Conservation (phyloP, 2,888 invertebrate species). For the Drosophila rubida region DNA sequence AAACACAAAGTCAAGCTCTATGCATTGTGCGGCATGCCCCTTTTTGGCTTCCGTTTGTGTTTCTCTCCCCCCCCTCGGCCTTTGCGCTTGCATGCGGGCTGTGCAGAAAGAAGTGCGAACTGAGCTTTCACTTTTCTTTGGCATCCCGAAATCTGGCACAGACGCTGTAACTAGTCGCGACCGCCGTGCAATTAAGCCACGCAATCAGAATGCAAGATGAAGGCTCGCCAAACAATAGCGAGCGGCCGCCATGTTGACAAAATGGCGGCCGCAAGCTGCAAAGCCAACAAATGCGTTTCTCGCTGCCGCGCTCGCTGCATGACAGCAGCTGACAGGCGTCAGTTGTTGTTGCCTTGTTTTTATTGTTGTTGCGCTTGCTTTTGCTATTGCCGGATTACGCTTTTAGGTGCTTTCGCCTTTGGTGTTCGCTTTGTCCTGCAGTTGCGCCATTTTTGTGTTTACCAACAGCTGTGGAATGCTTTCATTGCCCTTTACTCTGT, state of each 20-base stretch:
- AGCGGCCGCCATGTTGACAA: slow-evolving; percentile 56
- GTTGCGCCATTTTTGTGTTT: slow-evolving; percentile 25
- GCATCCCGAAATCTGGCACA: slow-evolving; percentile 52
- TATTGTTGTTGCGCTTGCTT: slow-evolving; percentile 21
- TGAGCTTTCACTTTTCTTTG: slow-evolving; percentile 54
- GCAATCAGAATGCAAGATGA: slow-evolving; percentile 77
- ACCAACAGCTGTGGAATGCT: slow-evolving; percentile 29
- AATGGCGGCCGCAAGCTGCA: slow-evolving; percentile 72
- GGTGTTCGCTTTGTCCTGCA: slow-evolving; percentile 20
- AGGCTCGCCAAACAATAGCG: slow-evolving; percentile 68
- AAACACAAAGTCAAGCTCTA: slow-evolving; percentile 27
- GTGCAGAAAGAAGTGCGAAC: slow-evolving; percentile 48
- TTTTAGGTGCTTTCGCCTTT: slow-evolving; percentile 43
- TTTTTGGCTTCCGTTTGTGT: slow-evolving; percentile 5
- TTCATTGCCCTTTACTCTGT: slow-evolving; percentile 14
- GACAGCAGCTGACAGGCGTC: slow-evolving; percentile 52
- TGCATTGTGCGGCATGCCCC: slow-evolving; percentile 12
- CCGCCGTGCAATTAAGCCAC: slow-evolving; percentile 71
- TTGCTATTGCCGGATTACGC: slow-evolving; percentile 42
- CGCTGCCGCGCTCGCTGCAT: slow-evolving; percentile 29
- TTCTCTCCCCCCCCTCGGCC: not conserved
- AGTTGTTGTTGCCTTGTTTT: slow-evolving; percentile 6
- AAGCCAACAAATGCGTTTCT: slow-evolving; percentile 67
- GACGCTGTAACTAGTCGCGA: slow-evolving; percentile 13
- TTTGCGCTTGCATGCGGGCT: slow-evolving; percentile 46